Evolutionary conservation across 1,140 invertebrate genomes (phyloP), one percentile per base, ranked within the genome.

Genomic region (Listronotus bonariensis): DNA sequence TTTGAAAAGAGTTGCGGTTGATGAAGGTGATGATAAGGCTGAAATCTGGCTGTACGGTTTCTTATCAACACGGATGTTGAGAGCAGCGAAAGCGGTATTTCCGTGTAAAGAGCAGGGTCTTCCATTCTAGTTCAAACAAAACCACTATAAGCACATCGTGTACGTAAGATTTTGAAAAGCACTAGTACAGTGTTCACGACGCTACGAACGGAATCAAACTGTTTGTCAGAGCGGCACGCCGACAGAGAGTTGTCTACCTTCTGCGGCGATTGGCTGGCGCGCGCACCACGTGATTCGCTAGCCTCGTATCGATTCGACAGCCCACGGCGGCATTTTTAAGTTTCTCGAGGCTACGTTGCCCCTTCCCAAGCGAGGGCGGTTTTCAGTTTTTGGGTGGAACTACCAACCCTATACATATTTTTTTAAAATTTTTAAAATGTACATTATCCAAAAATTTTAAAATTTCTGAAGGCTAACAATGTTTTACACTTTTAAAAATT

Each of bases 261-360:
- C 60, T 60, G 60, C 70, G 63, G 69, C 68, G 20, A 77, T 80
- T 81, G 81, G 78, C 78, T 79, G 77, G 77, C 66, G 71, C 70
- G 72, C 76, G 67, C 72, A 73, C 80, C 86, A 87, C 85, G 86
- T 87, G 86, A 68, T 49, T 34, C 41, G 57, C 68, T 70, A 76
- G 81, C 80, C 79, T 80, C 82, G 82, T 88, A 88, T 88, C 85
- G 86, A 88, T 88, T 88, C 86, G 85, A 83, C 84, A 82, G 82
- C 82, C 70, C 67, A 85, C 86, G 86, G 86, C 87, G 87, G 87
- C 86, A 88, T 88, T 88, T 88, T 88, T 88, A 87, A 88, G 84
- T 88, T 88, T 81, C 67, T 72, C 72, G 70, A 82, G 79, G 79
- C 78, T 78, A 80, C 75, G 36, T 14, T 49, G 36, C 46, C 51